Base-by-base conservation (phyloP, 1,140 invertebrate genomes). In the Pachypeltis micranthus region DNA sequence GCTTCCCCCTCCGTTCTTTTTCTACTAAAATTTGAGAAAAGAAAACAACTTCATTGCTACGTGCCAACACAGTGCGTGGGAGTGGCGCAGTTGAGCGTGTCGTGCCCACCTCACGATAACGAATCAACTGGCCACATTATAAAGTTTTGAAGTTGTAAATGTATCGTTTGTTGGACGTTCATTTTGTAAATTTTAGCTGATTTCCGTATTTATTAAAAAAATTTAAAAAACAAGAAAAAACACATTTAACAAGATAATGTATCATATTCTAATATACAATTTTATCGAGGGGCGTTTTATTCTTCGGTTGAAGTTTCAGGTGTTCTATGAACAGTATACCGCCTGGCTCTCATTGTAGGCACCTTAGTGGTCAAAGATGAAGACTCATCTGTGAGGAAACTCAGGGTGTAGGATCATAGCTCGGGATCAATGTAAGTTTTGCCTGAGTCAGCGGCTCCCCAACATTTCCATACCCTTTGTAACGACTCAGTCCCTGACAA, bases 121-220 rank as follows among this genome's bases (percentile, higher is more conserved):
- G 60, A 62, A n/a, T n/a, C n/a, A n/a, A n/a, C 39, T 62, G 60
- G 39, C 31, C 44, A 25, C 44, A 25, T 44, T 28, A 39, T 25
- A 57, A 60, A 62, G 21, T 62, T 62, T 39, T n/a, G 44, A 62
- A 47, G 60, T 47, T 62, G 60, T 62, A 62, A 51, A 62, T 62
- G 60, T 47, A n/a, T 62, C 26, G 47, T 51, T 54, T 54, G 27
- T 51, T 54, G 28, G 44, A 62, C 54, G 47, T 62, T 62, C 27
- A 54, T 54, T 62, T 62, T 62, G 60, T 62, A 62, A 39, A 54
- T 62, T 47, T 54, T 62, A 62, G 60, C 60, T 26, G 27, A 1
- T 54, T 51, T 27, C 31, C 25, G 25, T 62, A 62, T 62, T 62
- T 62, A 62, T 62, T 62, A 25, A 62, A 54, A 39, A 61, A 44